Evolutionary conservation across 2,888 invertebrate genomes (phyloP).

Genomic region (Ormyrus pomaceus): DNA sequence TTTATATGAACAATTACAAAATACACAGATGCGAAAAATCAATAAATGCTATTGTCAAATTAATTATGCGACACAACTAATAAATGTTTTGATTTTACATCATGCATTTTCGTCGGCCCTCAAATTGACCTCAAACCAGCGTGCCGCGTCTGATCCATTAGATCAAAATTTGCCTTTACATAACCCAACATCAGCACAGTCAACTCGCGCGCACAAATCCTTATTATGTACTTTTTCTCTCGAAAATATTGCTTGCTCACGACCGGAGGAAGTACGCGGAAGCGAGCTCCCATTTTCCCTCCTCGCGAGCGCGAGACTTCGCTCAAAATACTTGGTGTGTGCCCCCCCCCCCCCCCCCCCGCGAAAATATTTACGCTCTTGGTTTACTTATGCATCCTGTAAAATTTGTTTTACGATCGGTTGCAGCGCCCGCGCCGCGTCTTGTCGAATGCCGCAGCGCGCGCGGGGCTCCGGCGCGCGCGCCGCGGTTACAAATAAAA

Average conservation of each 20-base stretch:
- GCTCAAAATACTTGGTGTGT: constrained; percentile 24
- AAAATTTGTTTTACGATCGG: constrained; percentile 53
- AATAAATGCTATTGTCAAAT: too few species aligned
- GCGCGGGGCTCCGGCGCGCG: neutral
- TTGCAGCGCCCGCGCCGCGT: constrained; percentile 4
- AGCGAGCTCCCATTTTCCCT: neutral
- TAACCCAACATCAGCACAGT: too few species aligned
- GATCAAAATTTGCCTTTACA: too few species aligned
- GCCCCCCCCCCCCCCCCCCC: neutral
- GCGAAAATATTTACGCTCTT: constrained; percentile 49
- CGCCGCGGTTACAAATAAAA: neutral
- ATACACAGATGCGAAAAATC: too few species aligned
- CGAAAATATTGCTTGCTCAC: neutral
- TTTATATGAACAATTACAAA: too few species aligned
- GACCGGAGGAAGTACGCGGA: neutral
- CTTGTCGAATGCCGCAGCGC: neutral
- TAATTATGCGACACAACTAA: too few species aligned
- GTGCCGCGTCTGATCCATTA: too few species aligned
- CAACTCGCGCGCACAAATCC: too few species aligned
- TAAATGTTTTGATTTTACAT: too few species aligned
- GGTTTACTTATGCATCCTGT: constrained; percentile 49
- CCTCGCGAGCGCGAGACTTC: neutral
- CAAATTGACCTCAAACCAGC: too few species aligned
- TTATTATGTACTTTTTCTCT: neutral
- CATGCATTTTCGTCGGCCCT: too few species aligned